Percentiles rank a stretch among this genome's conserved stretches.
Evolutionary conservation across 2,113 vertebrate genomes (phyloP).

Genomic region (Saimiri boliviensis): DNA sequence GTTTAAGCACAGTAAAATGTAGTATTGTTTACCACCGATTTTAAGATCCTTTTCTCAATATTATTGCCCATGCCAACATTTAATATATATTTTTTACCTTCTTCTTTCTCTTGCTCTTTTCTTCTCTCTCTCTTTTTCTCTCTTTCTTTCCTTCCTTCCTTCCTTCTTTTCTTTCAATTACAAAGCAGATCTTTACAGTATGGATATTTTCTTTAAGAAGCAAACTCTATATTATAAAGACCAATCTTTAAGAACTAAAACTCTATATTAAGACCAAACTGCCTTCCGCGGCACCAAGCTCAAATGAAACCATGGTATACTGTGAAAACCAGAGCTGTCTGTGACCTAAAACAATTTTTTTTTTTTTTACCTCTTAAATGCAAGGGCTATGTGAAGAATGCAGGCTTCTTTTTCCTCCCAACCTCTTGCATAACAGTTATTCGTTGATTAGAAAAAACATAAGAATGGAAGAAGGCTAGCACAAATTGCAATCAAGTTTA

Average conservation of each 20-base stretch:
- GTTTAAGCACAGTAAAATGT: background rate
- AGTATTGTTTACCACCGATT: background rate
- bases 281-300: rapidly evolving
- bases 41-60: background rate
- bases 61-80: background rate
- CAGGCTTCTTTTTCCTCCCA: background rate
- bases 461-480: background rate
- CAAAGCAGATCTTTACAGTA: background rate
- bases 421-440: background rate
- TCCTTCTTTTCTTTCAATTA: background rate
- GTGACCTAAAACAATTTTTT: background rate
- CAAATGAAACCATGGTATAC: background rate
- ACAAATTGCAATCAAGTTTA: background rate
- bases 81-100: background rate
- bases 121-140: background rate
- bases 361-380: background rate
- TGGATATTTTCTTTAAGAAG: background rate
- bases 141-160: rapidly evolving
- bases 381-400: background rate
- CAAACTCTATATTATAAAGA: too few species aligned
- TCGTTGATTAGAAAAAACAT: background rate
- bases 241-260: too few species aligned
- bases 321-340: background rate
- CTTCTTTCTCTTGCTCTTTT: background rate
- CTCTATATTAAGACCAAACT: background rate